Evolutionary conservation across 2,113 vertebrate species (phyloP), one percentile per base, ranked within the genome.

Genomic region (Synodontis membranacea): DNA sequence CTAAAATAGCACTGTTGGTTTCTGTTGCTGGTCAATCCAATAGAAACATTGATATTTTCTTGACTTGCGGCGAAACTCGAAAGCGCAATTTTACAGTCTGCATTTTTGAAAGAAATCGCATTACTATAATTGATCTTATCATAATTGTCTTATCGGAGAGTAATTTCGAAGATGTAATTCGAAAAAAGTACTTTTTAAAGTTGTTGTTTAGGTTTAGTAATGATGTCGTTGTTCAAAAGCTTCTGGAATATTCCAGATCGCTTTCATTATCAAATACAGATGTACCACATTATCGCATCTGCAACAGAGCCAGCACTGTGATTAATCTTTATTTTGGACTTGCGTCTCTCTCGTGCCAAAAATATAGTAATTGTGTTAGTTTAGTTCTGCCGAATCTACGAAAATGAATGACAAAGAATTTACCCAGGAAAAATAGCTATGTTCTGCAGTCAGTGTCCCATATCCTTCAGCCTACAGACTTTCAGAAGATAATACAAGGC

Each of bases 381-480:
- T 90, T 90, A 88, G 89, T 90, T 89, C 60, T 90, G 86, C 90
- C 92, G 86, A 93, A 89, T 89, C 54, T 79, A 87, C 90, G 90
- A 90, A 93, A 93, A 94, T 86, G 92, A 93, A 94, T 91, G 82
- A 14, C 21, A 44, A 84, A 21, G 76, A 90, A 91, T 92, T 92
- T 84, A 91, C 93, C 85, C 90, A 91, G 44, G 88, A 85, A 90
- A 87, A 86, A 85, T 76, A 89, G 91, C 76, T 91, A 90, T 90
- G 91, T 92, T 93, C 92, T 60, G 80, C 90, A 92, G 91, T 87
- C 92, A 93, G 80, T 92, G 92, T 94, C 92, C 93, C 94, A 94
- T 93, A 94, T 93, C 94, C 86, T 79, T n/a, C 84, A 86, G 84
- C 82, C 60, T 83, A 86, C 84, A 89, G 83, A 54, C 23, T 62